phyloP scores from a whole-genome alignment of 2,113 vertebrate genomes.

The Leucopsar rothschildi region DNA sequence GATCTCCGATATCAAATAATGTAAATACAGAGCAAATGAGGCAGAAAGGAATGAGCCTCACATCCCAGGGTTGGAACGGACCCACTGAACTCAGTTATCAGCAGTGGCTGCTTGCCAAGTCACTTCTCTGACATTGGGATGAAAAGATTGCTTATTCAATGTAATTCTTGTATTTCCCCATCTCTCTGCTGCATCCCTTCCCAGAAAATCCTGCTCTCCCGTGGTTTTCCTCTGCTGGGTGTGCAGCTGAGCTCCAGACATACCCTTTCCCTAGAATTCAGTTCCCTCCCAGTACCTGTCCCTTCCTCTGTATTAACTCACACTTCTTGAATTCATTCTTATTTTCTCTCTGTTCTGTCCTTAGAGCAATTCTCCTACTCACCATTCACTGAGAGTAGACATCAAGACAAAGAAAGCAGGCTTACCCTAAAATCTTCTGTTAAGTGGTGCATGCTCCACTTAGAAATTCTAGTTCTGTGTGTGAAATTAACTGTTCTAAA shows the following conservation, averaged over 20 bases:
- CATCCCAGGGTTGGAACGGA: background rate
- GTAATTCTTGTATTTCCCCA: background rate
- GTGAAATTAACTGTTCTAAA: slow-evolving; percentile 35
- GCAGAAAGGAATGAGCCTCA: background rate
- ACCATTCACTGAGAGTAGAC: background rate
- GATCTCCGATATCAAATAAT: background rate
- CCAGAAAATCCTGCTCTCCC: background rate
- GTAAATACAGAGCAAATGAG: background rate
- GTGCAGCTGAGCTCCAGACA: background rate
- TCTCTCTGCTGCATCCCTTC: background rate
- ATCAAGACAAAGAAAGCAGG: background rate
- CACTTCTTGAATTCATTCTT: background rate
- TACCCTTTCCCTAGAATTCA: background rate
- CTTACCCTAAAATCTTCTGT: background rate
- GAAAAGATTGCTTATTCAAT: background rate
- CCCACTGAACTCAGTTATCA: slow-evolving; percentile 6
- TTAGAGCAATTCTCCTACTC: background rate
- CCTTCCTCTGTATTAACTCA: background rate
- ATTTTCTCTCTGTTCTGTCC: background rate
- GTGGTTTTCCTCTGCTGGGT: background rate
- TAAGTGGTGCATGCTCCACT: background rate
- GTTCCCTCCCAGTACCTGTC: background rate
- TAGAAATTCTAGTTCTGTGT: background rate
- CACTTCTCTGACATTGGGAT: background rate
- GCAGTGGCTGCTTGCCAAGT: background rate